phyloP scores from a whole-genome alignment of 2,888 invertebrate genomes.

The Gortyna flavago region DNA sequence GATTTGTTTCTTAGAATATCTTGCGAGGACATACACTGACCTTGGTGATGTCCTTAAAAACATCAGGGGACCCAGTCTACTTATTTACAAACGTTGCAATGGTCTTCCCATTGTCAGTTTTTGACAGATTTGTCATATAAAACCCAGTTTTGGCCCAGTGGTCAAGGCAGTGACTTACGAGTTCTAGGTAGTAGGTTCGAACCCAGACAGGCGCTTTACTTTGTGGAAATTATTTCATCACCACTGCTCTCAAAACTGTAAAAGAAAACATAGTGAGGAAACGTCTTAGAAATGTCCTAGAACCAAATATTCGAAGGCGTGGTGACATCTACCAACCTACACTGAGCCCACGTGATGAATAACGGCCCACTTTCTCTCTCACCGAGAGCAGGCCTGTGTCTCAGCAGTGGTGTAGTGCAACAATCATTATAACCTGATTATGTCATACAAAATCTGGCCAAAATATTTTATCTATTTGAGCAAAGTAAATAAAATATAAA shows the following conservation, averaged over 20 bases:
- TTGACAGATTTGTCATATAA: background rate
- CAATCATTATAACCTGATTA: background rate
- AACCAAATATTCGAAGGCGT: background rate
- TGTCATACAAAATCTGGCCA: too few species aligned
- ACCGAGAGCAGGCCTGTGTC: too few species aligned
- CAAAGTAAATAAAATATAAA: too few species aligned
- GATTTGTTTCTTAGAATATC: conserved; percentile 16
- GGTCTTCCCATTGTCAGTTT: background rate
- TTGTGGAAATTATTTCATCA: background rate
- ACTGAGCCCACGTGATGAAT: background rate
- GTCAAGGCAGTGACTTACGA: background rate
- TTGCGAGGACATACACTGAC: background rate
- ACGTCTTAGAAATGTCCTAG: background rate
- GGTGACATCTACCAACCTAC: background rate
- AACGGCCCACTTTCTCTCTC: too few species aligned
- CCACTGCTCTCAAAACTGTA: background rate
- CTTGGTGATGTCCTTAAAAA: background rate
- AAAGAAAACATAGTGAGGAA: background rate
- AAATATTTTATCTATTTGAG: too few species aligned
- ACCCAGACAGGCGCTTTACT: background rate
- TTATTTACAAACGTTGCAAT: background rate
- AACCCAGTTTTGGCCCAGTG: background rate
- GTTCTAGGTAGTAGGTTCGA: background rate
- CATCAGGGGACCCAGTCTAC: background rate
- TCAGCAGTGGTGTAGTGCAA: too few species aligned